Evolutionary conservation across 2,797 vertebrate species (phyloP), one percentile per base, ranked within the genome.

Genomic region (Syngnathus acus): DNA sequence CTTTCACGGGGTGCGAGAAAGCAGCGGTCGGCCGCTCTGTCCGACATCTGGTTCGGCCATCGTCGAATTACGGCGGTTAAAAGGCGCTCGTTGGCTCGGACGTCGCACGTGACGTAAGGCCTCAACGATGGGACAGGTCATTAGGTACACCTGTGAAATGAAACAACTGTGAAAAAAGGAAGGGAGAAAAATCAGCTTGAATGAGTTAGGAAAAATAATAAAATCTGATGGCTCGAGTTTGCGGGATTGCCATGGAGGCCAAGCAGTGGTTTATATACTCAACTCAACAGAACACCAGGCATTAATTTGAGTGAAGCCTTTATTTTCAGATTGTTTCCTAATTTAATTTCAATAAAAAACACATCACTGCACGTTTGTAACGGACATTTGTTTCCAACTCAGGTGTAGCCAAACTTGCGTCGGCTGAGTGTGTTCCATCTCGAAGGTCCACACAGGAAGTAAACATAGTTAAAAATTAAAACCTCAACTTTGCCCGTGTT

Each of bases 381-480:
- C 8, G 6, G 6, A n/a, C 6, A 0, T 21, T 37, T 57, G n/a
- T 2, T 6, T 48, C 16, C 45, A 48, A 48, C 79, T 70, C 21
- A 2, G 21, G 40, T 45, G 60, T 23, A 45, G 40, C 60, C 45
- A 45, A 62, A 16, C 3, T 23, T 26, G 21, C 43, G 60, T 45
- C 40, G 4, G 17, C 37, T n/a, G 17, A 17, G 17, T 11, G 57
- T 10, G n/a, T 40, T 69, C 64, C 65, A 74, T 78, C 79, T 80
- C 76, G 66, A 72, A 72, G 64, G 64, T 73, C 83, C 74, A 76
- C 72, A 64, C 68, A 64, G 68, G 69, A 71, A 55, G 77, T 67
- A 89, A 84, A 87, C 76, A 82, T 23, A 19, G 77, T 87, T 80
- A 84, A 88, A 87, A 80, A 86, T 84, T 74, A 88, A 82, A 84